phyloP scores from a whole-genome alignment of 2,113 vertebrate species.

The Symphodus melops region DNA sequence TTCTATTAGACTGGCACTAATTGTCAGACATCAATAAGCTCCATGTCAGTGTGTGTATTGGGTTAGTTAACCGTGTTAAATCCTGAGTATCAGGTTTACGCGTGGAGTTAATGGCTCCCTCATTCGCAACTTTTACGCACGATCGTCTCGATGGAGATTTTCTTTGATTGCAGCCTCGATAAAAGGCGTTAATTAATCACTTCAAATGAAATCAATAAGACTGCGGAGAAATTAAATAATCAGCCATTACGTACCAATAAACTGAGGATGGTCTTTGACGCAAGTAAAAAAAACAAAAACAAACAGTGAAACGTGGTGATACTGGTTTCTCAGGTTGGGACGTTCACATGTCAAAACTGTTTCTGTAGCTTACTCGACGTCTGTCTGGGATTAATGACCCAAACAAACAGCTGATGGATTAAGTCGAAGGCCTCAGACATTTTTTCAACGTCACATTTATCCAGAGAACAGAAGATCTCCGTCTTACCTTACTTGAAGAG shows the following conservation, averaged over 20 bases:
- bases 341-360: conserved; percentile 19
- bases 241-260: conserved; percentile 11
- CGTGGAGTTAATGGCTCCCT: conserved; percentile 22
- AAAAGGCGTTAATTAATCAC: conserved; percentile 36
- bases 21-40: conserved; percentile 40
- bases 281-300: no score
- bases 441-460: conserved; percentile 16
- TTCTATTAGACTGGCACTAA: conserved; percentile 9
- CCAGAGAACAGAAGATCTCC: background rate
- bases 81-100: conserved; percentile 44
- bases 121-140: conserved; percentile 56
- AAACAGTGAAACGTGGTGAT: conserved; percentile 11
- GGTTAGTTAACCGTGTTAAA: conserved; percentile 9
- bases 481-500: background rate
- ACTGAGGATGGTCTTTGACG: background rate
- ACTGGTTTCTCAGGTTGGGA: conserved; percentile 13
- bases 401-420: conserved; percentile 32
- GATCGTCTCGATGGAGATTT: conserved; percentile 13
- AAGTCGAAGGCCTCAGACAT: background rate
- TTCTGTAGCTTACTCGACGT: conserved; percentile 11
- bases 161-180: conserved; percentile 30
- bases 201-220: conserved; percentile 12
- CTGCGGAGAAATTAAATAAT: conserved; percentile 41
- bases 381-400: conserved; percentile 40
- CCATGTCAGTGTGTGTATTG: conserved; percentile 60